Evolutionary conservation across 2,797 vertebrate species (phyloP).

Genomic region (Ateles fusciceps): DNA sequence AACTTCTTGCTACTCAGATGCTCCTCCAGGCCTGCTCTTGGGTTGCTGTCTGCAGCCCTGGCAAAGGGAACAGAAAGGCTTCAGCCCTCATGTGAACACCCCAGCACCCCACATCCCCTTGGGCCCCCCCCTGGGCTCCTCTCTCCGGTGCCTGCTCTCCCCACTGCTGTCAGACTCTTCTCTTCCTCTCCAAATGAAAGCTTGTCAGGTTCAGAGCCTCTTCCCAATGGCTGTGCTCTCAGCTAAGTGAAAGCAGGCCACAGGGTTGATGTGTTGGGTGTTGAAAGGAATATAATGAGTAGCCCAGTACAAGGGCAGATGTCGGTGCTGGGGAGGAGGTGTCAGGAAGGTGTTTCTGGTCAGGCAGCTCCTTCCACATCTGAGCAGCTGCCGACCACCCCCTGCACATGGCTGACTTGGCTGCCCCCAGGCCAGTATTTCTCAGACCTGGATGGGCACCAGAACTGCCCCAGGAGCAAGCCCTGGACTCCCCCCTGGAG

Average conservation of each 20-base stretch:
- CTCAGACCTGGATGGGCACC: not conserved
- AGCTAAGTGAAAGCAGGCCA: not conserved
- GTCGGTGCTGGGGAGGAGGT: fast-evolving
- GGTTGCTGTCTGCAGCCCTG: too few relatives aligned
- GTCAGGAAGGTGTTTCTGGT: not conserved
- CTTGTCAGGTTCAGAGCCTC: not conserved
- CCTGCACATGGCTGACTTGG: fast-evolving
- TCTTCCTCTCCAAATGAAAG: not conserved
- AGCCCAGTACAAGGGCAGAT: not conserved
- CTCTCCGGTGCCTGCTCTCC: fast-evolving
- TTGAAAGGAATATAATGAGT: fast-evolving
- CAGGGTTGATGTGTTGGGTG: fast-evolving
- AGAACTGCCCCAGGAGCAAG: not conserved
- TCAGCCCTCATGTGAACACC: not conserved
- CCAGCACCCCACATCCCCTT: fast-evolving
- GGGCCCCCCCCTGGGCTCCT: too few relatives aligned
- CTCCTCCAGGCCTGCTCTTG: not conserved
- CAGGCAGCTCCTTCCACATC: fast-evolving
- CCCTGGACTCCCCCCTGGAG: not conserved
- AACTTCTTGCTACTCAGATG: not conserved
- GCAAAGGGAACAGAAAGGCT: not conserved
- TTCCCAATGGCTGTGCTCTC: not conserved
- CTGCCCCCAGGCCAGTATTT: not conserved
- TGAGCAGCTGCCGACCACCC: not conserved
- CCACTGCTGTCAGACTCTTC: not conserved